Evolutionary conservation across 2,888 invertebrate genomes (phyloP), one percentile per base, ranked within the genome.

Genomic region (Scaeva pyrastri): DNA sequence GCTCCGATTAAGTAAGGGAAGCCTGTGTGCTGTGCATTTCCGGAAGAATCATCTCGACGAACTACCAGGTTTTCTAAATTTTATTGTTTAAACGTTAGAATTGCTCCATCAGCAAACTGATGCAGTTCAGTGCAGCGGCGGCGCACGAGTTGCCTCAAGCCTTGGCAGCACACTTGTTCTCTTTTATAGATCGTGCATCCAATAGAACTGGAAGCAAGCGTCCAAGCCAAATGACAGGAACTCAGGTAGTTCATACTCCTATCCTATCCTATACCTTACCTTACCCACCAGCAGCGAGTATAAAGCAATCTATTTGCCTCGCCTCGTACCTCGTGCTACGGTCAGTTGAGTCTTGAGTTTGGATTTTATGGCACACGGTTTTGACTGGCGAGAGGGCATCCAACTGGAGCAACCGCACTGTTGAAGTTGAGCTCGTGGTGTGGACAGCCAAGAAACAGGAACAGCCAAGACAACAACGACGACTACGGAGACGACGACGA

Each of bases 331-430:
- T 36, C 58, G 11, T 50, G 77, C 82, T 52, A 82, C 76, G 86
- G 86, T 86, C 82, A 82, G 70, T 78, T 86, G 86, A 66, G 77
- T 41, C 43, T 50, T 23, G 31, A 68, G 36, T 39, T 68, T 26
- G 52, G 21, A 68, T 68, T 76, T 80, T 85, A 76, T 76, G 66
- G 55, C 71, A 64, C 78, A 72, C 73, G 72, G 75, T 43, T 60
- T 60, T 41, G 60, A n/a, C 68, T 50, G 41, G 43, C 45, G 45
- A 72, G 77, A 78, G 74, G 71, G 74, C 86, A 78, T 11, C 77
- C 77, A 82, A 82, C 82, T 86, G 86, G 73, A 86, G 50, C 86
- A 77, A 60, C 19, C 45, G 23, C 68, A 56, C 31, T 36, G 31
- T 31, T n/a, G n/a, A n/a, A n/a, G n/a, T 43, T 39, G 7, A 45